A percentile compares a stretch with the other conserved stretches of the same genome.
Conservation (phyloP, 2,113 vertebrate species). For the Platysternon megacephalum region DNA sequence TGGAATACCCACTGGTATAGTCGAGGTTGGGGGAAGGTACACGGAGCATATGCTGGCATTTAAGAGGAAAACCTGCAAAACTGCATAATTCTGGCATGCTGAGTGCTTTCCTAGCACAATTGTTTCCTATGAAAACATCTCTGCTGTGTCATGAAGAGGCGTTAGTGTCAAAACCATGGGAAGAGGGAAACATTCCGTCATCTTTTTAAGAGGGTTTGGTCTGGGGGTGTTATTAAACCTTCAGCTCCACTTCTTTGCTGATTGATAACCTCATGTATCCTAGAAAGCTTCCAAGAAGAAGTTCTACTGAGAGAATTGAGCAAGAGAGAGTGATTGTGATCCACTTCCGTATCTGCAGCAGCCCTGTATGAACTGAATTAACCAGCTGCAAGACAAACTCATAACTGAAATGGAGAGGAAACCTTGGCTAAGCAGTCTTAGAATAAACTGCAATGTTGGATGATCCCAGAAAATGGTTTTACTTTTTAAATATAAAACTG, state of each 20-base stretch:
- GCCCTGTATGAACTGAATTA: neutral
- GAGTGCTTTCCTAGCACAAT: neutral
- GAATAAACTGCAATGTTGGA: neutral
- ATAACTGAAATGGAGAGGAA: fast-evolving
- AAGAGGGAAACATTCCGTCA: neutral
- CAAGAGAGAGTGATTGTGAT: neutral
- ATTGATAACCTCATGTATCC: neutral
- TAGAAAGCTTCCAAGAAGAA: neutral
- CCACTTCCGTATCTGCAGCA: neutral
- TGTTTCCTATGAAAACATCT: neutral
- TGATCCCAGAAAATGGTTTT: neutral
- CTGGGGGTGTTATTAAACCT: neutral
- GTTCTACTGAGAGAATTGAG: fast-evolving
- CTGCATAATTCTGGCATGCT: fast-evolving
- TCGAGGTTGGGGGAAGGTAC: neutral
- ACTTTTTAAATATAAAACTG: neutral
- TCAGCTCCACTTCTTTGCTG: neutral
- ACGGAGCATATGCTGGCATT: fast-evolving
- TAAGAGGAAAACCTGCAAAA: neutral
- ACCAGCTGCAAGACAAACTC: neutral
- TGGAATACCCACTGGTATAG: neutral
- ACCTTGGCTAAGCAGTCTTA: neutral
- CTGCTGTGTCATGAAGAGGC: fast-evolving
- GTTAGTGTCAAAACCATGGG: fast-evolving
- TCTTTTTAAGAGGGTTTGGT: neutral